Conservation (phyloP, 2,888 invertebrate species). For the Agriotes lineatus region DNA sequence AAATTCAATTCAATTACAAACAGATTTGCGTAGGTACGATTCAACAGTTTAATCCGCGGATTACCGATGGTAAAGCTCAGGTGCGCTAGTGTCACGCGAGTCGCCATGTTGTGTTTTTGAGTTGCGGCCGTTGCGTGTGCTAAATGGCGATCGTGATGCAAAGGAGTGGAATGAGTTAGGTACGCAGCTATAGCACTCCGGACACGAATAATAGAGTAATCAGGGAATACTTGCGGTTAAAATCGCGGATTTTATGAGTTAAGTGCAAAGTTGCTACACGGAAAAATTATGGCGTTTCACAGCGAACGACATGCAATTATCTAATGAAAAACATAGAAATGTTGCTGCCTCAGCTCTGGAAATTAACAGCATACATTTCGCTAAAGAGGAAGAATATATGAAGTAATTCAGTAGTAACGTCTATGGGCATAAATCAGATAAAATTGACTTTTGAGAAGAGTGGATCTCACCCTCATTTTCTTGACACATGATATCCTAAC, state of each 20-base stretch:
- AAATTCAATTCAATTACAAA: constrained; percentile 8
- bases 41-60: constrained; percentile 6
- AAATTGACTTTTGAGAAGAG: too few species aligned
- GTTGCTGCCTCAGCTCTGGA: too few species aligned
- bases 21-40: neutral
- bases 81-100: constrained; percentile 6
- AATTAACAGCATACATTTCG: too few species aligned
- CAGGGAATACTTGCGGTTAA: constrained; percentile 5
- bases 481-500: too few species aligned
- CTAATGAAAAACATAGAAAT: too few species aligned
- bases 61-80: constrained; percentile 4
- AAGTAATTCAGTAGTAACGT: too few species aligned
- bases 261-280: neutral
- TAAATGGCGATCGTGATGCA: constrained; percentile 13
- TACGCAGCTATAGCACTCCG: constrained; percentile 4
- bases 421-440: too few species aligned
- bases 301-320: too few species aligned
- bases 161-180: constrained; percentile 3
- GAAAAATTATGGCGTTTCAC: too few species aligned
- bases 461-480: too few species aligned
- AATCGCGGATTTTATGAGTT: neutral
- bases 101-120: constrained; percentile 5
- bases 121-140: constrained; percentile 10
- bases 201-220: constrained; percentile 13
- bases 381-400: too few species aligned